Base-by-base conservation (phyloP, 2,888 invertebrate species). In the Plutella xylostella region DNA sequence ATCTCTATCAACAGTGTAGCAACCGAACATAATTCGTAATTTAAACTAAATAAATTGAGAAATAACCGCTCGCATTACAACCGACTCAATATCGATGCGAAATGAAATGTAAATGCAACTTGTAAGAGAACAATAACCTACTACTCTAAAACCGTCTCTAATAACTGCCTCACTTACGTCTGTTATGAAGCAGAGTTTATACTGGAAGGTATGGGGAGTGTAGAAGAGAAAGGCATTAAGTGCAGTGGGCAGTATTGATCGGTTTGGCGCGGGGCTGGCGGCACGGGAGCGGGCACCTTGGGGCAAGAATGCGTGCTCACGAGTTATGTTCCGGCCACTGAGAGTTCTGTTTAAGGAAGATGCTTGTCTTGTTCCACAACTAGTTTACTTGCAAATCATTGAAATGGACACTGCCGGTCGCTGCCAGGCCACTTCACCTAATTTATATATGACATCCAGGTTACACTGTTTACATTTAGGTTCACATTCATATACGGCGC, bases 231-330 rank as follows among this genome's bases (percentile, higher is more conserved):
- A 39, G 22, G 39, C 14, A 9, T 4, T 39, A 39, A 25, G 39
- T 17, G 17, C 11, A 22, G 17, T 9, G 12, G 22, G 14, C 14
- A 7, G 21, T 28, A 22, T 4, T 17, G 39, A 4, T 39, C 7
- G 14, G 25, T 17, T 11, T 25, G 17, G 22, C 22, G 15, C 11
- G 25, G n/a, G 39, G 7, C 2, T 14, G 2, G 22, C 60, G 67
- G 65, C 69, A 78, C 80, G 58, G 82, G 60, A 80, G 80, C 79
- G 76, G 70, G 74, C 74, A 61, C 72, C 79, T 71, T 51, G 53
- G 55, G 75, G 80, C 78, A 57, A 58, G 58, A 63, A 63, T 65
- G 68, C 69, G 63, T 66, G 67, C 68, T 77, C 79, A 80, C 79
- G 78, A 79, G 71, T 77, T 68, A 72, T 45, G 44, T 44, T 40